These are phyloP conservation scores for Cacatua alba DNA, from an alignment of 2,113 vertebrate species.

Conservation along the genomic window DNA sequence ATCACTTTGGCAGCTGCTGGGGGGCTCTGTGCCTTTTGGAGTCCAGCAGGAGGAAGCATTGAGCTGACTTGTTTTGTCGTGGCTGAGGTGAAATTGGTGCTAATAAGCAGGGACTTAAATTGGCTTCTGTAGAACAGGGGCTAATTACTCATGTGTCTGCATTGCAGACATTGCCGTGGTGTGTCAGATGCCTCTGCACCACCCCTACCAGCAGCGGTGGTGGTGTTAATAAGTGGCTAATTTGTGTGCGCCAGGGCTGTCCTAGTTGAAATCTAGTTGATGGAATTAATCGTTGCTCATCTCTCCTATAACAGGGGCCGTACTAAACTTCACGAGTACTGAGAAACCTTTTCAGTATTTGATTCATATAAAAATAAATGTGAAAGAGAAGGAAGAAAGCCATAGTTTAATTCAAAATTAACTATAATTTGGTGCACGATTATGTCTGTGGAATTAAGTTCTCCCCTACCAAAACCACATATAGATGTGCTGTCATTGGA, in stretches of 20 bases:
- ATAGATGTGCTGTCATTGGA: neutral
- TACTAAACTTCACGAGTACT: accelerated
- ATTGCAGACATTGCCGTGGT: neutral
- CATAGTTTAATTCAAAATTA: neutral
- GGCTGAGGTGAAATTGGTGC: neutral
- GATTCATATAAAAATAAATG: neutral
- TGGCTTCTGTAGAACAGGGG: neutral
- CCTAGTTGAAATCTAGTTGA: neutral
- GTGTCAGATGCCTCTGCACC: neutral
- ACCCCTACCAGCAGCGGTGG: accelerated
- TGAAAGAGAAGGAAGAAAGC: neutral
- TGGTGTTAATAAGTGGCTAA: neutral
- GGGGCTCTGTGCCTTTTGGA: neutral
- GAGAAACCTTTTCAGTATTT: neutral
- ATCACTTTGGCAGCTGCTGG: neutral
- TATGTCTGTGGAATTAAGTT: neutral
- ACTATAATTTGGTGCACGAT: neutral
- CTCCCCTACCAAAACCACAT: accelerated
- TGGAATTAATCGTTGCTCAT: neutral
- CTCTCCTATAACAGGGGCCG: no score
- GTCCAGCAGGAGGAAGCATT: conserved; percentile 3
- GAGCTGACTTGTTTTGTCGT: neutral
- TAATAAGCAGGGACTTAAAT: neutral
- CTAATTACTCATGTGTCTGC: neutral
- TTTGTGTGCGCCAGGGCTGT: neutral